Base-by-base conservation (phyloP, 2,888 invertebrate species). In the Agonopterix alstromeriana region DNA sequence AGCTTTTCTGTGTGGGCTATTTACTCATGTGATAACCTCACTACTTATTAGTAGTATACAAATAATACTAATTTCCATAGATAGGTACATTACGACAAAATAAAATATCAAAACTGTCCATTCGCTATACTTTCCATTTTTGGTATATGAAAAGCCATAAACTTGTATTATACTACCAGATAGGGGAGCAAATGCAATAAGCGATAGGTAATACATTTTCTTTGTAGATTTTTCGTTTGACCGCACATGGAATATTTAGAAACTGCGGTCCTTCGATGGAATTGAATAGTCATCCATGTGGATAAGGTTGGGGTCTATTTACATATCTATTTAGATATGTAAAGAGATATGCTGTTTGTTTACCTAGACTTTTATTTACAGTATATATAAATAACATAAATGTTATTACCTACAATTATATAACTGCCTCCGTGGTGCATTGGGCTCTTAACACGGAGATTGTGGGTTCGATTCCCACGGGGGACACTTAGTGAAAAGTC, bases 231-330 rank as follows among this genome's bases (percentile, higher is more conserved):
- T 86, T 76, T 73, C 77, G 78, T 70, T 79, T 84, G 86, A 82
- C 86, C 84, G 78, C 82, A 83, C 84, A 82, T 85, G 78, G 82
- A 87, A 85, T 85, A 86, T 87, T 86, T 84, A 86, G 78, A 82
- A 81, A 71, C 78, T 73, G 76, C 70, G 74, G 71, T 70, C 71
- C 74, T 73, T 67, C 60, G 60, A 61, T 63, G 65, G 71, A 75
- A 81, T 82, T 78, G 80, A 77, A 82, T 73, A 73, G 75, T 72
- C 72, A 73, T 77, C 73, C 79, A 75, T 66, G 73, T 79, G 77
- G 71, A 78, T 76, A 74, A 66, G 60, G 62, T 70, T 65, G 65
- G 60, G 58, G 62, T 70, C 62, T 70, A 77, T 78, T 80, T 80
- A 67, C 67, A 68, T 76, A 67, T 60, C 60, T 60, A 65, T 62